Percentiles rank a stretch among this genome's conserved stretches.
Evolutionary conservation across 2,888 invertebrate genomes (phyloP).

Genomic region (Polyploca ridens): DNA sequence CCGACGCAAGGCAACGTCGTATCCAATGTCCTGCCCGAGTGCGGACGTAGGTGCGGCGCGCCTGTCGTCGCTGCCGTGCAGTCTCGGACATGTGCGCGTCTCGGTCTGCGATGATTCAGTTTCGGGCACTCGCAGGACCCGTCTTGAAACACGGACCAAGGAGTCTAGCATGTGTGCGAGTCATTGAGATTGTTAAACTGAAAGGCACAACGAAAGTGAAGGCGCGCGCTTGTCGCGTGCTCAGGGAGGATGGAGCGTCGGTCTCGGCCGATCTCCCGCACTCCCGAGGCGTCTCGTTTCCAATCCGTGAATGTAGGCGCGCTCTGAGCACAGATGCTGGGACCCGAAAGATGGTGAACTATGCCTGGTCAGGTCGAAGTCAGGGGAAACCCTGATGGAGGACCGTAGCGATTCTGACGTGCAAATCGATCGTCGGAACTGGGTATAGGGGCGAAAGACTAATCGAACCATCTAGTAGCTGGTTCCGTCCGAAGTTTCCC

Average conservation of each 20-base stretch:
- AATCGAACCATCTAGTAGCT: slow-evolving; percentile 92
- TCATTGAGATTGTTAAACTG: slow-evolving; percentile 85
- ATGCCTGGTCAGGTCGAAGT: slow-evolving; percentile 89
- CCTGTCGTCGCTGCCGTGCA: slow-evolving; percentile 39
- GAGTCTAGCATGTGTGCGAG: slow-evolving; percentile 86
- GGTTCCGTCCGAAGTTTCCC: slow-evolving; percentile 91
- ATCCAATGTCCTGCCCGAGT: too few relatives aligned
- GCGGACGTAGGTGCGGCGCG: too few relatives aligned
- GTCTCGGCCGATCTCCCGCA: too few relatives aligned
- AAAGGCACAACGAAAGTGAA: slow-evolving; percentile 79
- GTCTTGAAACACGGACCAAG: slow-evolving; percentile 84
- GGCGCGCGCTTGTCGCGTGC: too few relatives aligned
- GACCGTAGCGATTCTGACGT: slow-evolving; percentile 90
- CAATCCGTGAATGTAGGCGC: slow-evolving; percentile 73
- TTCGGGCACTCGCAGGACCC: slow-evolving; percentile 85
- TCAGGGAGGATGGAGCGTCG: too few relatives aligned
- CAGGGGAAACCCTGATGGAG: slow-evolving; percentile 89
- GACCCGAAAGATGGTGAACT: slow-evolving; percentile 89
- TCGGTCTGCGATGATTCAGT: slow-evolving; percentile 66
- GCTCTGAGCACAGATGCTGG: slow-evolving; percentile 28
- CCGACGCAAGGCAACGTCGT: too few relatives aligned
- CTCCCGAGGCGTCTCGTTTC: slow-evolving; percentile 62
- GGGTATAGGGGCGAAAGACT: slow-evolving; percentile 89
- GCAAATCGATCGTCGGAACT: slow-evolving; percentile 92
- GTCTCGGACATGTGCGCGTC: slow-evolving; percentile 57